phyloP scores from a whole-genome alignment of 2,797 vertebrate species.

The Takifugu ocellatus region DNA sequence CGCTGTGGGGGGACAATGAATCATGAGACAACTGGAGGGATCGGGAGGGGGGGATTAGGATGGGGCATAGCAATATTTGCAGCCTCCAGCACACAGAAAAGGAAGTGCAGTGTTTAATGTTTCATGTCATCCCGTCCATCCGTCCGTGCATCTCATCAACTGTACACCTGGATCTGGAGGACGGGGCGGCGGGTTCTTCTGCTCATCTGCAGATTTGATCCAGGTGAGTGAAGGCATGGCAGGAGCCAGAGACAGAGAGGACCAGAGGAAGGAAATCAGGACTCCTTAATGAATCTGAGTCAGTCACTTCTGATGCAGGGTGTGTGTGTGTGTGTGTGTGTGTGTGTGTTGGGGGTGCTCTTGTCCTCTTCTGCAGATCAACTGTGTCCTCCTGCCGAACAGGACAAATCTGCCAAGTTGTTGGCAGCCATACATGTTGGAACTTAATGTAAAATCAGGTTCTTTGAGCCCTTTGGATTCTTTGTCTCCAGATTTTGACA shows the following conservation, averaged over 20 bases:
- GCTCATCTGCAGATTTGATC: conserved; percentile 90
- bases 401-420: conserved; percentile 1
- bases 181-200: conserved; percentile 86
- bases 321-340: too few species aligned
- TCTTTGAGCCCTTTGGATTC: conserved; percentile 25
- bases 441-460: conserved; percentile 31
- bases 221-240: conserved; percentile 82
- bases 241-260: conserved; percentile 20
- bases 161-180: conserved; percentile 83
- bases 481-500: conserved; percentile 35
- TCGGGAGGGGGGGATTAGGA: conserved; percentile 82
- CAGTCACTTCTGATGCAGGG: too few species aligned
- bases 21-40: conserved; percentile 81
- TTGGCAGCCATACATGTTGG: conserved; percentile 8
- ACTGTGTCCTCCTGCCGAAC: too few species aligned
- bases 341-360: too few species aligned
- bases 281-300: too few species aligned
- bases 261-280: conserved; percentile 40
- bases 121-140: conserved; percentile 88
- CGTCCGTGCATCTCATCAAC: conserved; percentile 73
- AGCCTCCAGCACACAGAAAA: conserved; percentile 81
- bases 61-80: conserved; percentile 91
- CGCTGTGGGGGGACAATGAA: conserved; percentile 82
- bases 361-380: too few species aligned
- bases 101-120: conserved; percentile 90